Evolutionary conservation across 2,797 vertebrate genomes (phyloP), one percentile per base, ranked within the genome.

Genomic region (Mycteria americana): DNA sequence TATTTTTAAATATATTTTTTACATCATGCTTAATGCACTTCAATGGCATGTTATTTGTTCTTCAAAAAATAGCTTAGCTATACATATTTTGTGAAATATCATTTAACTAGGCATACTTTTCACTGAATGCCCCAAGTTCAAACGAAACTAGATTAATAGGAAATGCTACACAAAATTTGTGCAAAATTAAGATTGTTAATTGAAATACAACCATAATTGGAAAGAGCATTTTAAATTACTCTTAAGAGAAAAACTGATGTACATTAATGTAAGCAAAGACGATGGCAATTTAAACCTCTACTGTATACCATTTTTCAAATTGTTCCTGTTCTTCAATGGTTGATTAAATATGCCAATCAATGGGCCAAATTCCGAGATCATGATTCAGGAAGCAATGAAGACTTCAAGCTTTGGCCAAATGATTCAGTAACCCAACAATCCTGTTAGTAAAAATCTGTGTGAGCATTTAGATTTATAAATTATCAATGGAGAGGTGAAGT

Each of bases 261-360:
- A 30, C 21, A 30, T 24, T 65, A 93, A 64, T 28, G 9, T 62
- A 72, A 59, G 65, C 8, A 76, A 91, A 74, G 10, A 60, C 8
- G 5, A 77, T 63, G 30, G 33, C 10, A 88, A 77, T 30, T 77
- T 85, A 53, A 83, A 79, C 12, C 13, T 80, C 22, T 45, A 9
- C 12, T 56, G 3, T 33, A 70, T 9, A 41, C 8, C 6, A 35
- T 13, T 67, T 89, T 63, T 68, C 7, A 67, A 50, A 28, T 45
- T 24, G 11, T 83, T 79, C 85, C 51, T n/a, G 27, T 57, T 69
- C 54, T 95, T 81, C 21, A 10, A 56, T 43, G 16, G 39, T 60
- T 77, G 21, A 70, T 59, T 67, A 85, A 92, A 89, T 67, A 64
- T 85, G 88, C 46, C 91, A 93, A 95, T 85, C 64, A 95, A 57